Percentiles rank a stretch among this genome's conserved stretches.
Evolutionary conservation across 2,888 invertebrate species (phyloP).

Genomic region (Morpho deidamia): DNA sequence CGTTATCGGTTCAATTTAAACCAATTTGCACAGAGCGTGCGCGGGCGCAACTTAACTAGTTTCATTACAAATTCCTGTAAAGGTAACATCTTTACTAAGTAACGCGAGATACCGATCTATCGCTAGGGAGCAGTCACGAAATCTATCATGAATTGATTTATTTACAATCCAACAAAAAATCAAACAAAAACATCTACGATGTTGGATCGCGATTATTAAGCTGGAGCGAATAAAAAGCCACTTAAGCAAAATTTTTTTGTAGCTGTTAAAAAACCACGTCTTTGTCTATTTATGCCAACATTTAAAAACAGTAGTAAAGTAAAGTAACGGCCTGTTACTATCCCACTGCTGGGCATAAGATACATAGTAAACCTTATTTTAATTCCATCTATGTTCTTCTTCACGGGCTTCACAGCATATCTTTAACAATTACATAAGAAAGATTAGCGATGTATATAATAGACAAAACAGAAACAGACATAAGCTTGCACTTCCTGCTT

Average conservation of each 20-base stretch:
- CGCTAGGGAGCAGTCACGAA: constrained; percentile 22
- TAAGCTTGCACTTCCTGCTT: too few species aligned
- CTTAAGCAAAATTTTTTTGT: not conserved
- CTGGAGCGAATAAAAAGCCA: constrained; percentile 3
- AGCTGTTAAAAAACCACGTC: not conserved
- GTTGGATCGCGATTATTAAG: constrained; percentile 10
- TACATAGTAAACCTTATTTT: too few species aligned
- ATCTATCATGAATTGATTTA: constrained; percentile 19
- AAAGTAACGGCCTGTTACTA: too few species aligned
- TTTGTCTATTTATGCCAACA: not conserved
- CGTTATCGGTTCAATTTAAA: constrained; percentile 7
- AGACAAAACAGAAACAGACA: too few species aligned
- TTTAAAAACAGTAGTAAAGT: not conserved
- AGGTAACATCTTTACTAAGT: constrained; percentile 21
- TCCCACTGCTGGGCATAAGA: not conserved
- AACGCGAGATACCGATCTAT: constrained; percentile 22
- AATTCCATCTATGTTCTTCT: too few species aligned
- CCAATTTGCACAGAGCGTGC: constrained; percentile 19
- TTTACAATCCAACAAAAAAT: constrained; percentile 18
- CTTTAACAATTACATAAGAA: too few species aligned
- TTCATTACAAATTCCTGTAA: constrained; percentile 22
- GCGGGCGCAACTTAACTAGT: constrained; percentile 3
- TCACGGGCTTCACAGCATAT: too few species aligned
- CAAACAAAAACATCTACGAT: constrained; percentile 8
- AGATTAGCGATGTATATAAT: too few species aligned